Evolutionary conservation across 2,113 vertebrate genomes (phyloP), one percentile per base, ranked within the genome.

Genomic region (Fregata magnificens): DNA sequence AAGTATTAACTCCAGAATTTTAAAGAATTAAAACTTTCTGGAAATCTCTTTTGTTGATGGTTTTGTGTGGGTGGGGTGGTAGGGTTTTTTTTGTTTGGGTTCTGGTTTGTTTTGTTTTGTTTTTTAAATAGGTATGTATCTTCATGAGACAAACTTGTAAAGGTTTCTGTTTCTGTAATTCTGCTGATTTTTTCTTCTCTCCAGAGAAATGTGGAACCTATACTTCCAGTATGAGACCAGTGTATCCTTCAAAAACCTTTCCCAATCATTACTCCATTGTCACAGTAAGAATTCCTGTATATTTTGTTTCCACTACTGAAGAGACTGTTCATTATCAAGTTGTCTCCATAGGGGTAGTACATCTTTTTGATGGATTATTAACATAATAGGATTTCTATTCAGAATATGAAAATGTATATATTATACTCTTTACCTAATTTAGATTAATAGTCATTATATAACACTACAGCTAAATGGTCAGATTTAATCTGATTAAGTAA

Each of bases 171-270:
- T 77, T 71, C 34, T 93, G 79, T 83, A 89, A 59, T 36, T 89
- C 82, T 90, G 22, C 49, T 95, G 25, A 86, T 95, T 50, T 58
- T 55, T 97, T 71, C 32, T 4, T 79, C 82, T 3, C 32, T 97
- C 70, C 97, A 99, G 99, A 97, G 97, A 98, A 96, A 66, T 98
- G 97, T 97, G 99, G 99, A 85, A 99, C 99, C 3, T 98, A 98
- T 12, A 96, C 99, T 3, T 96, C 98, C 56, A 97, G 98, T 90
- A 97, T 99, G 98, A 99, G 99, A 89, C 99, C 99, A 31, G 98
- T 98, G 21, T 99, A 99, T 97, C 99, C 99, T 55, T 99, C 99
- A 81, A 99, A 99, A 98, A 99, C 99, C 29, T 99, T 99, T 89
- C 99, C 99, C 73, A 99, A 99, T 97, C 99, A 99, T 97, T 99